These are phyloP conservation scores for Leucoraja ocellata DNA, from an alignment of 2,797 vertebrate genomes.

Conservation along the genomic window DNA sequence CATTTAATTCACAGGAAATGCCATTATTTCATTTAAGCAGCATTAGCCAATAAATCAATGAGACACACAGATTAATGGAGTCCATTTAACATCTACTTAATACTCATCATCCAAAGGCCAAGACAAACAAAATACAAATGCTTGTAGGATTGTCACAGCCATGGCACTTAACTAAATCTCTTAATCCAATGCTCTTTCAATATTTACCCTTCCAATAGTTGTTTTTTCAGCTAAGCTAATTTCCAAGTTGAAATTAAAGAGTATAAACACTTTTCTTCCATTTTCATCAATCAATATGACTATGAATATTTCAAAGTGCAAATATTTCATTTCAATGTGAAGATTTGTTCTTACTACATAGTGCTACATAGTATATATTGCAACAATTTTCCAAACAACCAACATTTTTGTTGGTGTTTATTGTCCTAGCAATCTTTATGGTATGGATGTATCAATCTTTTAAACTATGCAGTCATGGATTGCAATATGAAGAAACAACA, in stretches of 20 bases:
- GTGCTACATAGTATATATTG: neutral
- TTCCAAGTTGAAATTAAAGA: neutral
- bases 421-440: neutral
- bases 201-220: neutral
- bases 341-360: neutral
- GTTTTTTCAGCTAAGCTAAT: neutral
- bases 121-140: neutral
- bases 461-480: neutral
- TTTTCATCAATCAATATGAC: neutral
- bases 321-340: neutral
- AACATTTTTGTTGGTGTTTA: neutral
- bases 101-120: neutral
- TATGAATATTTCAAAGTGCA: neutral
- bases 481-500: neutral
- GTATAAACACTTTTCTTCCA: neutral
- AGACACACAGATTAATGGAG: neutral
- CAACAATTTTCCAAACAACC: neutral
- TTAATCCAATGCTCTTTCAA: neutral
- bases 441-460: neutral
- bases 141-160: neutral
- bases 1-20: neutral
- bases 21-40: constrained; percentile 19
- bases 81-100: neutral
- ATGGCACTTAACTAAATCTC: neutral
- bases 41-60: constrained; percentile 26